These are phyloP conservation scores for Morinoia aosen DNA, from an alignment of 2,888 invertebrate genomes.

Conservation along the genomic window DNA sequence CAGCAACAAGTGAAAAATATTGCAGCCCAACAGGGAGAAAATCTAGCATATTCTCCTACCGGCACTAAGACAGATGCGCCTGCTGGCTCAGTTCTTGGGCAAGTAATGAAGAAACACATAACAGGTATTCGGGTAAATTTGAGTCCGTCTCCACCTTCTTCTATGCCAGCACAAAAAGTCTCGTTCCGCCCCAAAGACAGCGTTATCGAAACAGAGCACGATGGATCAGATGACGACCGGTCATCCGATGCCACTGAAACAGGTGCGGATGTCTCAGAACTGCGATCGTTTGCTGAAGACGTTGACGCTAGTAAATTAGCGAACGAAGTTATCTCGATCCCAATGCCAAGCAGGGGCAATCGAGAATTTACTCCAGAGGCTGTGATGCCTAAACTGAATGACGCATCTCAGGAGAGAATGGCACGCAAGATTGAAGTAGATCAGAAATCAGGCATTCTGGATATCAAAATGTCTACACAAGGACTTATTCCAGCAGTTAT, in stretches of 20 bases:
- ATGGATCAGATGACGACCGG: conserved; percentile 55
- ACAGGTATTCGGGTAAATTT: not conserved
- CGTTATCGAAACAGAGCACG: conserved; percentile 48
- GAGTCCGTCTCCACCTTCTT: conserved; percentile 53
- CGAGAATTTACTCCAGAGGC: conserved; percentile 24
- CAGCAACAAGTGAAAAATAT: not conserved
- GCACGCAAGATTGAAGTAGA: not conserved
- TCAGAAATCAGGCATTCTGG: not conserved
- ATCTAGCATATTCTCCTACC: not conserved
- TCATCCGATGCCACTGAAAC: conserved; percentile 67
- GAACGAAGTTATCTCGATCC: not conserved
- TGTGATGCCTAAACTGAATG: conserved; percentile 27
- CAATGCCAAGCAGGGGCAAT: not conserved
- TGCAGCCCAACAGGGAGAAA: not conserved
- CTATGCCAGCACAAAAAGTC: conserved; percentile 44
- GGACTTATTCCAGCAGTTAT: not conserved
- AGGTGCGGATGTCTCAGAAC: conserved; percentile 65
- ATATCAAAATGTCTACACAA: not conserved
- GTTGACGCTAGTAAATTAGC: conserved; percentile 13
- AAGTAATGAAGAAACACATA: not conserved
- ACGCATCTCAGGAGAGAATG: not conserved
- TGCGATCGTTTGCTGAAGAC: conserved; percentile 65
- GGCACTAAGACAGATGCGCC: not conserved
- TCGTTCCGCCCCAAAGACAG: conserved; percentile 15
- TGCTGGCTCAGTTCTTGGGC: not conserved